Percentiles rank a stretch among this genome's conserved stretches.
These are phyloP conservation scores for Orthosia gracilis DNA, from an alignment of 2,888 invertebrate species.

Conservation along the genomic window DNA sequence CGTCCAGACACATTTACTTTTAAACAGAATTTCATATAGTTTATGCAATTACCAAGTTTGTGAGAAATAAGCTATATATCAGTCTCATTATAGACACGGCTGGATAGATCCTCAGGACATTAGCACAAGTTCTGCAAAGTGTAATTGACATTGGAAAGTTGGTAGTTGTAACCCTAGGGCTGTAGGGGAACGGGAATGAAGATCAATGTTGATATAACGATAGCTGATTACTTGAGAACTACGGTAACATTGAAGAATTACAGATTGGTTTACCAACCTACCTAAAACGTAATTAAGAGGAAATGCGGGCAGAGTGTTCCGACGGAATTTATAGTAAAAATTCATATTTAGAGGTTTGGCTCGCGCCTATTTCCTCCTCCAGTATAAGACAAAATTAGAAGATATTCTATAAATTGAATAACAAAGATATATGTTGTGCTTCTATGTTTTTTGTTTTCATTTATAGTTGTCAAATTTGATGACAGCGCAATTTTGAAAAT, in stretches of 20 bases:
- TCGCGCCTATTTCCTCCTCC: too few species aligned
- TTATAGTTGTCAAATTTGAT: too few species aligned
- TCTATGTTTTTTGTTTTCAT: too few species aligned
- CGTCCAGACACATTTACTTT: neutral
- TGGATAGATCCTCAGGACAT: constrained; percentile 10
- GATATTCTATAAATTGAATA: too few species aligned
- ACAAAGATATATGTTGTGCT: too few species aligned
- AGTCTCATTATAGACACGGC: constrained; percentile 27
- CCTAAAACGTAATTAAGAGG: too few species aligned
- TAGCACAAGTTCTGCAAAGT: constrained; percentile 27
- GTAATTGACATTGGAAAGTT: constrained; percentile 42
- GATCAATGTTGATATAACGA: constrained; percentile 6
- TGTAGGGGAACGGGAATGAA: neutral
- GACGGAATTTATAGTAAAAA: too few species aligned
- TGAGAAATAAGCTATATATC: constrained; percentile 14
- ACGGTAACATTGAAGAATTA: neutral
- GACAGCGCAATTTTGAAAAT: too few species aligned
- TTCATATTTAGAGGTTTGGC: too few species aligned
- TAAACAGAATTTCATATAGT: constrained; percentile 17
- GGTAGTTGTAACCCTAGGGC: constrained; percentile 9
- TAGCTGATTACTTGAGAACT: neutral
- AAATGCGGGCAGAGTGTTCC: too few species aligned
- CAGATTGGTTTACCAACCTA: neutral
- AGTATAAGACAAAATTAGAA: too few species aligned
- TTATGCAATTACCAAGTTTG: constrained; percentile 21